A percentile compares a stretch with the other conserved stretches of the same genome.
These are phyloP conservation scores for Ia io DNA, from an alignment of 2,113 vertebrate genomes.

Conservation along the genomic window DNA sequence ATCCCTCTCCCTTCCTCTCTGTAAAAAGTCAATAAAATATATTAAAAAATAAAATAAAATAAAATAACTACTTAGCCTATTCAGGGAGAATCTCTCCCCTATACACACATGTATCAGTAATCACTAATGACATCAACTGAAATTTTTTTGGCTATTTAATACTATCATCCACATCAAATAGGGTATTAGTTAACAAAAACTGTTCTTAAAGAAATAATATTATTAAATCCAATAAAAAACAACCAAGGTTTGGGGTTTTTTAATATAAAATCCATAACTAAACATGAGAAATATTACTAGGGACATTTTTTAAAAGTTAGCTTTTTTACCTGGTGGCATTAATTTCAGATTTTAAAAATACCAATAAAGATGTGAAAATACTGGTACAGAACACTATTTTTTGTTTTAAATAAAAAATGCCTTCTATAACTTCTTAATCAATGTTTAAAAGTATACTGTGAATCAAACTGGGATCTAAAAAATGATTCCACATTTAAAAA, in stretches of 20 bases:
- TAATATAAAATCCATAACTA: slow-evolving; percentile 31
- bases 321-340: not conserved
- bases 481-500: not conserved
- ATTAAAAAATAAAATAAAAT: too few relatives aligned
- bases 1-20: too few relatives aligned
- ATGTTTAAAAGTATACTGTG: not conserved
- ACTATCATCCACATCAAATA: not conserved
- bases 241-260: not conserved
- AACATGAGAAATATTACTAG: slow-evolving; percentile 31
- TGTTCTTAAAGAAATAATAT: not conserved
- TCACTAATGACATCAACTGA: not conserved
- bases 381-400: not conserved
- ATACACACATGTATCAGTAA: not conserved
- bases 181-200: slow-evolving; percentile 13
- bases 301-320: not conserved
- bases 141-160: not conserved
- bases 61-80: slow-evolving; percentile 27
- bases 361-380: not conserved
- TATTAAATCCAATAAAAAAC: slow-evolving; percentile 36
- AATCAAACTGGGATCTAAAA: slow-evolving; percentile 21
- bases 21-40: too few relatives aligned
- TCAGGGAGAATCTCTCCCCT: not conserved
- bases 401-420: slow-evolving; percentile 35
- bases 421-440: slow-evolving; percentile 5
- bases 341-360: slow-evolving; percentile 32